A percentile compares a stretch with the other conserved stretches of the same genome.
Evolutionary conservation across 2,888 invertebrate species (phyloP).

Genomic region (Encarsia formosa): DNA sequence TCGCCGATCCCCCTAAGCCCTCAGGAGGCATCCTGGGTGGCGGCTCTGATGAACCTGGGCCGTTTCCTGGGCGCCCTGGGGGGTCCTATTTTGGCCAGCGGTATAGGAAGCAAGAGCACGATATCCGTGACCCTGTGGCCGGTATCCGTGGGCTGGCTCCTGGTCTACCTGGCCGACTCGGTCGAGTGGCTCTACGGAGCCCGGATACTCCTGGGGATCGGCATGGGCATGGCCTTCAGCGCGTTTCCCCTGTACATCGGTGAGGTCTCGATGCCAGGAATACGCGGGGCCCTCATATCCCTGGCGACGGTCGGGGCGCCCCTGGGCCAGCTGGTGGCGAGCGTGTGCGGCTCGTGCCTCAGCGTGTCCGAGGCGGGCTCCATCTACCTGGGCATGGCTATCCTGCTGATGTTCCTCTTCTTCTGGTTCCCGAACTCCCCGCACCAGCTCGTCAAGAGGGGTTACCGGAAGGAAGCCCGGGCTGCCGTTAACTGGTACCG

Average conservation of each 20-base stretch:
- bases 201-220: constrained; percentile 32
- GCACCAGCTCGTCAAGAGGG: constrained; percentile 29
- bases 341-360: constrained; percentile 35
- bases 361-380: constrained; percentile 35
- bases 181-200: constrained; percentile 29
- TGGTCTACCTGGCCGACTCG: constrained; percentile 29
- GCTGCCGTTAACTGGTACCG: constrained; percentile 21
- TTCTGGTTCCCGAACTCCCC: constrained; percentile 42
- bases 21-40: constrained; percentile 38
- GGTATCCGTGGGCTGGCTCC: constrained; percentile 31
- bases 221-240: constrained; percentile 36
- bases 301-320: constrained; percentile 39
- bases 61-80: constrained; percentile 33
- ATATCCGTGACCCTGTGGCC: constrained; percentile 32
- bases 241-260: constrained; percentile 39
- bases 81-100: constrained; percentile 30
- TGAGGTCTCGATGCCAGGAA: constrained; percentile 38
- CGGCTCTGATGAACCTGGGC: constrained; percentile 34
- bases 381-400: constrained; percentile 34
- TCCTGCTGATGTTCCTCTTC: constrained; percentile 35
- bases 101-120: constrained; percentile 33
- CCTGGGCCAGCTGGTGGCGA: constrained; percentile 39
- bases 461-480: constrained; percentile 3
- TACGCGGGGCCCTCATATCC: constrained; percentile 41
- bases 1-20: constrained; percentile 29